Base-by-base conservation (phyloP, 1,140 invertebrate genomes). In the Ptiloglossa arizonensis region DNA sequence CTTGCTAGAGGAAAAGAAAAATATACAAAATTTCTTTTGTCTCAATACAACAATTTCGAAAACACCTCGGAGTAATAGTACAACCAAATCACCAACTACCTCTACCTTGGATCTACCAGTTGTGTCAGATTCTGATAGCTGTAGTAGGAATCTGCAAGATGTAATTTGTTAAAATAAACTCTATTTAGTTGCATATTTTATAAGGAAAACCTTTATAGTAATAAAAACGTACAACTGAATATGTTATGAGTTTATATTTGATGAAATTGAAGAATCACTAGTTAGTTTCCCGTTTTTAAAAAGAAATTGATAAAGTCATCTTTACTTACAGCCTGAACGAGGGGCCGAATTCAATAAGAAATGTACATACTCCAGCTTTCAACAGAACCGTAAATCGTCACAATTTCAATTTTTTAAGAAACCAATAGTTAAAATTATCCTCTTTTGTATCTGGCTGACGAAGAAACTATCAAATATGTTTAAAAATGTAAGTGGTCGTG, bases 391-490 rank as follows among this genome's bases (percentile, higher is more conserved):
- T 0, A 17, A n/a, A 27, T 38, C 15, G n/a, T 41, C 19, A 22
- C 32, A 2, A 48, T 11, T 24, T 44, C 50, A 1, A 27, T 35
- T 29, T 2, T 8, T 1, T 19, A 59, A 41, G 15, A 69, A 35
- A n/a, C 66, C 79, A 15, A 29, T 82, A 1, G 27, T 44, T 5
- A 87, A 82, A 64, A 8, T 88, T 11, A 54, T 69, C 11, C 32
- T 44, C 13, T 77, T 86, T 27, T 88, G 79, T 19, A 52, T 62
- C 13, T 90, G 88, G 87, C 15, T 89, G 48, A 60, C 76, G 32
- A 86, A 66, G 48, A 87, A 74, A 60, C 41, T 89, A 11, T 32
- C 75, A 5, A 52, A 35, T 32, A 57, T 68, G 5, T 50, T 89
- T 2, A 86, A 79, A 71, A 73, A 70, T 41, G 88, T 88, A 81